phyloP scores from a whole-genome alignment of 2,888 invertebrate species.

The Labia minor region DNA sequence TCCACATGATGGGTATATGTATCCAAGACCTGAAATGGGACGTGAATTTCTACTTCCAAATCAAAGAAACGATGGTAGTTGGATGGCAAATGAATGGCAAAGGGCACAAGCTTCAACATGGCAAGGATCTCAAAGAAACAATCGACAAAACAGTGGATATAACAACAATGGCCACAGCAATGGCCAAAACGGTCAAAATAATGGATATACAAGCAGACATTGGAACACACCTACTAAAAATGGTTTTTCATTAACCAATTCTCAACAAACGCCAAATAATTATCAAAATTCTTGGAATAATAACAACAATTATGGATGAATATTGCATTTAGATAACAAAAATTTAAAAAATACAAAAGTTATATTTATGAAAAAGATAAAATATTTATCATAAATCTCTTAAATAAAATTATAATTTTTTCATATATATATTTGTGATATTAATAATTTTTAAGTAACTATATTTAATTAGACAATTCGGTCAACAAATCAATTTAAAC shows the following conservation, averaged over 20 bases:
- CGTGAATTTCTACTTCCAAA: background rate
- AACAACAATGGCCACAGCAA: too few relatives aligned
- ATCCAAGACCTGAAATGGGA: background rate
- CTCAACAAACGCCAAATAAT: background rate
- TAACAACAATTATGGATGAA: background rate
- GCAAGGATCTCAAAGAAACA: background rate
- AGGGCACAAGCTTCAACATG: background rate
- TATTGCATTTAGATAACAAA: too few relatives aligned
- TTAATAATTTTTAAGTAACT: too few relatives aligned
- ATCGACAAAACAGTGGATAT: too few relatives aligned
- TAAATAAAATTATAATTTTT: too few relatives aligned
- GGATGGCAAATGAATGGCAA: background rate
- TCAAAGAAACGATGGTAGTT: background rate
- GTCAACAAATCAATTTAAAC: too few relatives aligned
- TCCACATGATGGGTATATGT: background rate
- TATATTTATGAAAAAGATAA: too few relatives aligned
- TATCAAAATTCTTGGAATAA: background rate
- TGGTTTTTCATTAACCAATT: background rate
- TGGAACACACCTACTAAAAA: background rate
- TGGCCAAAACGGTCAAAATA: background rate
- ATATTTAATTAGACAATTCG: too few relatives aligned
- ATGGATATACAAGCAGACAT: background rate
- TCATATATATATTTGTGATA: too few relatives aligned
- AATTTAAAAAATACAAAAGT: too few relatives aligned
- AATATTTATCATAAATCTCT: too few relatives aligned